Base-by-base conservation (phyloP, 1,140 invertebrate species). In the Anastrepha ludens region DNA sequence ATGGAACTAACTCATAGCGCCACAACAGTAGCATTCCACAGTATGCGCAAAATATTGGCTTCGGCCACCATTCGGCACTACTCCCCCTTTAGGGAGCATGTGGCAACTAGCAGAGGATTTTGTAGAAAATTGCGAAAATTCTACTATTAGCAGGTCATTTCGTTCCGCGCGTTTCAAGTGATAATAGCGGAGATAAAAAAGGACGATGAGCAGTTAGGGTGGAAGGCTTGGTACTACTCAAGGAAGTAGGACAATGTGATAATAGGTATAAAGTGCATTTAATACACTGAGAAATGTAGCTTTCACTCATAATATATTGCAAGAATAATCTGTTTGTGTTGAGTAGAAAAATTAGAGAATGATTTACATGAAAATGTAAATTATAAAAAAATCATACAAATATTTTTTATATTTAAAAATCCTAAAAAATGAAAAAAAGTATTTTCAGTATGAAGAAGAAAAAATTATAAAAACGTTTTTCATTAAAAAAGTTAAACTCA, bases 101-200 rank as follows among this genome's bases (percentile, higher is more conserved):
- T 59, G 81, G 17, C 29, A 85, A 85, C 15, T 85, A 11, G 62
- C 50, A 70, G 55, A 88, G 86, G 44, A 86, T 88, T 86, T 65
- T 88, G 85, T 88, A 62, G 86, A 85, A 88, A 87, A 87, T 89
- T 89, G 87, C 50, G 67, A 89, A 89, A 90, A 90, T 91, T 91
- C 90, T 90, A 88, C 89, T 90, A 92, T 91, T 92, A 92, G 91
- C 91, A 92, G 91, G 90, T 90, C 89, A 91, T 92, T 92, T 88
- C 78, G 74, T 88, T 74, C 67, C 67, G 67, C 67, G 67, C 41
- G 67, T 41, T 0, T 13, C 39, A 74, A 74, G 41, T 85, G 64
- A 67, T 87, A 65, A 64, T 65, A 39, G 59, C 44, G 9, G 9
- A 44, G 60, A 64, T 64, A 64, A 62, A 60, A 60, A 59, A 15